Evolutionary conservation across 2,113 vertebrate genomes (phyloP), one percentile per base, ranked within the genome.

Genomic region (Dryoscopus gambensis): DNA sequence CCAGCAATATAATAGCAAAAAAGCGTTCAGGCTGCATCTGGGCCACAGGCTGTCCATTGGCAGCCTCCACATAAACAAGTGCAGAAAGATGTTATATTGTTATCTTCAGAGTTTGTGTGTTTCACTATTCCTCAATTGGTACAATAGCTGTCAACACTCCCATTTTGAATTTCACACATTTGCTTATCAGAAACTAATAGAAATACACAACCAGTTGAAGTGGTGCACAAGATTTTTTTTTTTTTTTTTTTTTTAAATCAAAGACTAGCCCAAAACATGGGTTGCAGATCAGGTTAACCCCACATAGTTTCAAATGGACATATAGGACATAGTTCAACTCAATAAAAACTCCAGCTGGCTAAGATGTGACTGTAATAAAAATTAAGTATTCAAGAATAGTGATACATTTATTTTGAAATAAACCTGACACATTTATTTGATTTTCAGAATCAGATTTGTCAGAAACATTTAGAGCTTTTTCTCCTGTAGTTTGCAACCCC

Each of bases 151-250:
- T 86, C 89, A 93, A 80, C 77, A 75, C 53, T 79, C 84, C 57
- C 8, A 9, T 56, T 91, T 42, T 65, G 46, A 87, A 85, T 93
- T 95, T 96, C 84, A 91, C 39, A 73, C 62, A 39, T 79, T 94
- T 89, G 31, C 62, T 91, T 91, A 84, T 95, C 89, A 89, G 92
- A 87, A 90, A 63, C 60, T 47, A 90, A 59, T 21, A 78, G 52
- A 90, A 92, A 81, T 27, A 67, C 10, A 49, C 83, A 86, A 74
- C n/a, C 8, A 6, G 19, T 42, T 88, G 24, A 52, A 50, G n/a
- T 27, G 52, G 39, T 12, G 11, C 49, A 39, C 21, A 59, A 89
- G n/a, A 28, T 30, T 11, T 13, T 14, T 68, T 56, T 39, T 47
- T 87, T 46, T 56, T 39, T 47, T 87, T 46, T 56, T 35, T 50